Conservation (phyloP, 1,140 invertebrate genomes). For the Plodia interpunctella region DNA sequence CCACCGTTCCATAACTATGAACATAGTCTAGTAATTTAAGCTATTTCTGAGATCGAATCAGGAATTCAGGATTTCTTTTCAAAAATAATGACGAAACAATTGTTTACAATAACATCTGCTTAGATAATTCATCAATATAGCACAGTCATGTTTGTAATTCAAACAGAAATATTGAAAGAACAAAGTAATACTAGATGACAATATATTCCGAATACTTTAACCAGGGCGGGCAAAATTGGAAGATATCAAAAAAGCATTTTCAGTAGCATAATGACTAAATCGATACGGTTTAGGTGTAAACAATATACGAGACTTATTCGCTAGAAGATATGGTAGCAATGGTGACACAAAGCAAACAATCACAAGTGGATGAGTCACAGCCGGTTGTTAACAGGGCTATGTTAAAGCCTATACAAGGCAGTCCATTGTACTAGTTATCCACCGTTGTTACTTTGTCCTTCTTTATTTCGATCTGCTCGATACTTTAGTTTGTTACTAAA, state of each 20-base stretch:
- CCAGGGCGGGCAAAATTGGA: too few relatives aligned
- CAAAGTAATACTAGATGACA: too few relatives aligned
- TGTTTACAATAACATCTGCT: neutral
- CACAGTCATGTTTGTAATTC: too few relatives aligned
- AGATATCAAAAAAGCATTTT: neutral
- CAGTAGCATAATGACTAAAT: too few relatives aligned
- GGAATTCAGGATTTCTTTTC: too few relatives aligned
- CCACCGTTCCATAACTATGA: neutral
- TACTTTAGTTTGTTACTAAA: neutral
- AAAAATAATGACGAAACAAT: neutral
- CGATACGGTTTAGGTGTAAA: too few relatives aligned
- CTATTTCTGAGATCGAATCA: too few relatives aligned
- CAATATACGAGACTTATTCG: neutral
- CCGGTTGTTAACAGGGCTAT: constrained; percentile 3
- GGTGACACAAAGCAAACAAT: constrained; percentile 6
- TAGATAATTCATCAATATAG: too few relatives aligned
- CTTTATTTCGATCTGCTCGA: neutral
- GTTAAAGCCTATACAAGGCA: constrained; percentile 13
- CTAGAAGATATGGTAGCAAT: neutral
- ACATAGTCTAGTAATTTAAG: neutral
- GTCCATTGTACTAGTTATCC: constrained; percentile 12
- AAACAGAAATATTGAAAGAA: too few relatives aligned
- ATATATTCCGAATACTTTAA: too few relatives aligned
- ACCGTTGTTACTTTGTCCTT: neutral
- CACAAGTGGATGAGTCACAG: neutral